These are phyloP conservation scores for Sclerodermus sp. DNA, from an alignment of 2,888 invertebrate genomes.

Conservation along the genomic window DNA sequence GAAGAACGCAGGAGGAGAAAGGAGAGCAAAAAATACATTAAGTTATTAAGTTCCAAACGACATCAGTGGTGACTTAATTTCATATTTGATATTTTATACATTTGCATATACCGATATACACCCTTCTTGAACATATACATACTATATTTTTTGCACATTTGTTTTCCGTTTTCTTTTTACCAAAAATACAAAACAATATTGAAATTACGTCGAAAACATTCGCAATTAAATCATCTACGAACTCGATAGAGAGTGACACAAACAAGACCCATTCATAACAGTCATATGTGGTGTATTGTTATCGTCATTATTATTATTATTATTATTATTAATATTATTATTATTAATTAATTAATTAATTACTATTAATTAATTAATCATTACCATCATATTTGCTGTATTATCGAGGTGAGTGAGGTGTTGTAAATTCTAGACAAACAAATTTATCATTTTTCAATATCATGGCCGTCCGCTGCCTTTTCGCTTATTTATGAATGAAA, in stretches of 20 bases:
- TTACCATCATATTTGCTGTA: conserved; percentile 9
- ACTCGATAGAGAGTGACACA: background rate
- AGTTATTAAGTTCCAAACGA: conserved; percentile 51
- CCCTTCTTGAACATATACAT: conserved; percentile 2
- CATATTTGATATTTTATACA: conserved; percentile 29
- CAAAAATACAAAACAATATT: background rate
- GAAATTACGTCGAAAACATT: no score
- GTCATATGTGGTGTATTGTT: conserved; percentile 9
- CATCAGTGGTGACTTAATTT: conserved; percentile 48
- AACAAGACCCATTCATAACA: background rate
- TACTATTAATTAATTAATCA: no score
- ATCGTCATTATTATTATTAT: no score
- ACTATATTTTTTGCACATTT: conserved; percentile 10
- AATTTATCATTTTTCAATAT: conserved; percentile 7
- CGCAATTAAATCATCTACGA: no score
- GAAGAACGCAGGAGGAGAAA: conserved; percentile 50
- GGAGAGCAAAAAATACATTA: conserved; percentile 48
- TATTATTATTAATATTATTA: no score
- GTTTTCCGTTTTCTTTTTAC: conserved; percentile 15
- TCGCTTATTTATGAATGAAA: conserved; percentile 7
- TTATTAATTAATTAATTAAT: no score
- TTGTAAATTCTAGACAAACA: conserved; percentile 1
- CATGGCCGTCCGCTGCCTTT: conserved; percentile 12
- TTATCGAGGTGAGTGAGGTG: conserved; percentile 19
- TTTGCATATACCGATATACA: conserved; percentile 11